Conservation (phyloP, 2,113 vertebrate genomes). For the Erpornis zantholeuca region DNA sequence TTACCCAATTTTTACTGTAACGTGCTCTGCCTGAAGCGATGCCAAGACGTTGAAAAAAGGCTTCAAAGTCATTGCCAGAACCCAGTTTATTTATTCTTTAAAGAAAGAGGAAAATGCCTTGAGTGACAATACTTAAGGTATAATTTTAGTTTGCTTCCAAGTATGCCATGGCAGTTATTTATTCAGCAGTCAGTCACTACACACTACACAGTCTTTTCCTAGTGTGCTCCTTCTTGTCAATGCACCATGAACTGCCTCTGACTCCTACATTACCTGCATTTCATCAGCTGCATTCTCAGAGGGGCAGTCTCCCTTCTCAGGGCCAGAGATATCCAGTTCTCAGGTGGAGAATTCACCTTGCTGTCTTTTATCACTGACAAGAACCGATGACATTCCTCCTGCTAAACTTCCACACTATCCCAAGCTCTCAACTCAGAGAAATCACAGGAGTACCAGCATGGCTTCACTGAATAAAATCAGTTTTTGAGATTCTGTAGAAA, state of each 20-base stretch:
- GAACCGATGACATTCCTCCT: background rate
- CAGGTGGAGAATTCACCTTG: background rate
- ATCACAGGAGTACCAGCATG: background rate
- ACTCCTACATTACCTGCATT: background rate
- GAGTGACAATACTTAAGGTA: background rate
- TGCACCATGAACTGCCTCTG: background rate
- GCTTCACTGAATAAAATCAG: background rate
- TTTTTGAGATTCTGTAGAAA: background rate
- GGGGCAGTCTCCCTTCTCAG: background rate
- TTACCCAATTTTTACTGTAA: slow-evolving; percentile 92
- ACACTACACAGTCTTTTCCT: background rate
- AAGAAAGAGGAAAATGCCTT: slow-evolving; percentile 18
- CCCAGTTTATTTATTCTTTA: slow-evolving; percentile 92
- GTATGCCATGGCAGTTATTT: background rate
- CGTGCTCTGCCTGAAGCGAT: slow-evolving; percentile 90
- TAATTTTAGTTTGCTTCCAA: background rate
- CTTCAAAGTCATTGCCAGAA: slow-evolving; percentile 97
- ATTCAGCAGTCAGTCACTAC: background rate
- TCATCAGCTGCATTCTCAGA: background rate
- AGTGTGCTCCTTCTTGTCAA: background rate
- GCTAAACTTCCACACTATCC: background rate
- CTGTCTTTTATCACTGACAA: background rate
- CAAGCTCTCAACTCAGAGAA: background rate
- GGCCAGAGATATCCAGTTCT: background rate
- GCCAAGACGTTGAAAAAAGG: slow-evolving; percentile 94